Conservation (phyloP, 2,113 vertebrate species). For the Oryzias celebensis region DNA sequence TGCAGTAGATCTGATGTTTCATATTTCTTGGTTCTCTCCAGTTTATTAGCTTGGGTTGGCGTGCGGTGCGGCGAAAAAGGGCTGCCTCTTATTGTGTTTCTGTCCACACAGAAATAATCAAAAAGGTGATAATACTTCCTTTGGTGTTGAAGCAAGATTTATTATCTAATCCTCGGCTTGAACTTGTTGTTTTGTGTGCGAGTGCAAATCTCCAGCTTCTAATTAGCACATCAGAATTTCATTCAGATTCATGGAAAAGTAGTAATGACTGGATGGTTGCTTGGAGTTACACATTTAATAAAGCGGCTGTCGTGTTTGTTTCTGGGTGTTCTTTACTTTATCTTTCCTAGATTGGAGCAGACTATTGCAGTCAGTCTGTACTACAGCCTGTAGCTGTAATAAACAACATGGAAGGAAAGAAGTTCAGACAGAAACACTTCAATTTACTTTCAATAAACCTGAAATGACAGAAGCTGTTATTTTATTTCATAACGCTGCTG, state of each 20-base stretch:
- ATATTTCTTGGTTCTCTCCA: conserved; percentile 37
- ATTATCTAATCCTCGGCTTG: conserved; percentile 32
- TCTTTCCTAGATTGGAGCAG: conserved; percentile 27
- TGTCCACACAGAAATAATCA: conserved; percentile 18
- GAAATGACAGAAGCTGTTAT: conserved; percentile 19
- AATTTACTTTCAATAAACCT: conserved; percentile 13
- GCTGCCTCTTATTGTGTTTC: conserved; percentile 46
- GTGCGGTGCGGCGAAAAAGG: conserved; percentile 13
- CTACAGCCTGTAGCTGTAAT: conserved; percentile 31
- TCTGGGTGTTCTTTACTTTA: conserved; percentile 15
- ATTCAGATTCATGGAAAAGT: conserved; percentile 41
- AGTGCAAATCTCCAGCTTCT: conserved; percentile 29
- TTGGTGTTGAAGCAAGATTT: conserved; percentile 17
- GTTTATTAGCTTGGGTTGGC: conserved; percentile 56
- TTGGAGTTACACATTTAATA: conserved; percentile 35
- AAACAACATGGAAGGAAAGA: background rate
- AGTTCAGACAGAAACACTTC: conserved; percentile 11
- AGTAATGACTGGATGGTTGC: conserved; percentile 31
- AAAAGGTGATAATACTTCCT: conserved; percentile 32
- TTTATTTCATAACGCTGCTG: conserved; percentile 30
- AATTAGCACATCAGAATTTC: conserved; percentile 61
- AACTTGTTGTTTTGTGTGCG: conserved; percentile 39
- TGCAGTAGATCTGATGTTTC: conserved; percentile 31
- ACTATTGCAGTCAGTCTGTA: conserved; percentile 32
- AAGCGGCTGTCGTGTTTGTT: conserved; percentile 43